phyloP scores from a whole-genome alignment of 2,888 invertebrate genomes.

The Drosophila paracracens region DNA sequence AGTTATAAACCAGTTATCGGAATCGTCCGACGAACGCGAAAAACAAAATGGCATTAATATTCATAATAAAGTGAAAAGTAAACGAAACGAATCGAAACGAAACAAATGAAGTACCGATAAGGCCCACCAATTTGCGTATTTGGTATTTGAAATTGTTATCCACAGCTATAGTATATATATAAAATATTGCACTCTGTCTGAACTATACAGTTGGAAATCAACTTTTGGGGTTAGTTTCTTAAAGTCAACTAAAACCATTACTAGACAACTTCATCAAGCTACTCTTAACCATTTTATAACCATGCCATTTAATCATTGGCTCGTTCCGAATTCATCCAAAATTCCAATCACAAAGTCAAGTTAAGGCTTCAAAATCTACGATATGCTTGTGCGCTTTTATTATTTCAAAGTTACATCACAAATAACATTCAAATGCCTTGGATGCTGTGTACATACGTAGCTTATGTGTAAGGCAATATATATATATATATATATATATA shows the following conservation, averaged over 20 bases:
- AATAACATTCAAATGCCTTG: slow-evolving; percentile 12
- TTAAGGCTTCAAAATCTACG: slow-evolving; percentile 3
- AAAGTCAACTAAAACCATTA: background rate
- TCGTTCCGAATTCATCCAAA: background rate
- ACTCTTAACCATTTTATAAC: background rate
- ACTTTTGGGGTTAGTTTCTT: background rate
- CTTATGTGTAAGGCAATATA: slow-evolving; percentile 21
- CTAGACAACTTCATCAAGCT: background rate
- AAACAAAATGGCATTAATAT: slow-evolving; percentile 40
- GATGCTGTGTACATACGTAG: slow-evolving; percentile 34
- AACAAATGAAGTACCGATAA: slow-evolving; percentile 6
- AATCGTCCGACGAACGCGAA: slow-evolving; percentile 9
- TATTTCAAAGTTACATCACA: slow-evolving; percentile 37
- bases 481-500: slow-evolving; percentile 37
- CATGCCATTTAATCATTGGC: background rate
- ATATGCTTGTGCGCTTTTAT: slow-evolving; percentile 63
- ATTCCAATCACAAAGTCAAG: background rate
- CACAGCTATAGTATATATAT: background rate
- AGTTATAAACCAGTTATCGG: slow-evolving; percentile 25
- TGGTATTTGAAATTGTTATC: background rate
- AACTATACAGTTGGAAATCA: background rate
- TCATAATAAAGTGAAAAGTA: slow-evolving; percentile 48
- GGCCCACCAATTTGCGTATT: slow-evolving; percentile 7
- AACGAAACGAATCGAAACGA: slow-evolving; percentile 16
- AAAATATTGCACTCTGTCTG: background rate